Percentiles rank a stretch among this genome's conserved stretches.
phyloP scores from a whole-genome alignment of 2,888 invertebrate species.

The Mesorhabditis spiculigera region DNA sequence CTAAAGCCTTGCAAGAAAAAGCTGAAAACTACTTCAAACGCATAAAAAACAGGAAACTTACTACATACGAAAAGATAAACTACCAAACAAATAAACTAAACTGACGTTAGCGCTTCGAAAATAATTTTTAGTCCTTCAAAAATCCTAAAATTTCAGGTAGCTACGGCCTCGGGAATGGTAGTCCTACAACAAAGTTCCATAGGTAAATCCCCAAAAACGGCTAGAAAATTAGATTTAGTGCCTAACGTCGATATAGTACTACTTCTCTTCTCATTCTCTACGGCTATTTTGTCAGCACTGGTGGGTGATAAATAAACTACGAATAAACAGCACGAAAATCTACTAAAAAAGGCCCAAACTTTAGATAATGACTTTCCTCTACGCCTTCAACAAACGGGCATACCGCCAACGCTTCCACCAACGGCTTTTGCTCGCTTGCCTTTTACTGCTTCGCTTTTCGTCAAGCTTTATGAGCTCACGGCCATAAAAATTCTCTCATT shows the following conservation, averaged over 20 bases:
- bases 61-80: too few species aligned
- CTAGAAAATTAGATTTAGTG: not conserved
- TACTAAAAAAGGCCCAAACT: not conserved
- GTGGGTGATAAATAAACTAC: not conserved
- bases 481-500: too few species aligned
- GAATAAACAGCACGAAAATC: not conserved
- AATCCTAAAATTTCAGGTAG: not conserved
- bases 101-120: too few species aligned
- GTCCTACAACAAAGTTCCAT: not conserved
- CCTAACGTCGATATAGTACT: not conserved
- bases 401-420: not conserved
- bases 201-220: not conserved
- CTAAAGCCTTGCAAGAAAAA: too few species aligned
- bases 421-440: too few species aligned
- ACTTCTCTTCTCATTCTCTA: not conserved
- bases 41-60: too few species aligned
- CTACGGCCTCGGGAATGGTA: not conserved
- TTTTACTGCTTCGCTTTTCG: too few species aligned
- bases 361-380: not conserved
- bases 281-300: not conserved
- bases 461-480: too few species aligned
- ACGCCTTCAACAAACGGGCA: slow-evolving; percentile 4
- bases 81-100: too few species aligned
- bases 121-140: too few species aligned
- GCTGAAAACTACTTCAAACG: too few species aligned